Conservation (phyloP, 2,888 invertebrate genomes). For the Lepidonotus clava region DNA sequence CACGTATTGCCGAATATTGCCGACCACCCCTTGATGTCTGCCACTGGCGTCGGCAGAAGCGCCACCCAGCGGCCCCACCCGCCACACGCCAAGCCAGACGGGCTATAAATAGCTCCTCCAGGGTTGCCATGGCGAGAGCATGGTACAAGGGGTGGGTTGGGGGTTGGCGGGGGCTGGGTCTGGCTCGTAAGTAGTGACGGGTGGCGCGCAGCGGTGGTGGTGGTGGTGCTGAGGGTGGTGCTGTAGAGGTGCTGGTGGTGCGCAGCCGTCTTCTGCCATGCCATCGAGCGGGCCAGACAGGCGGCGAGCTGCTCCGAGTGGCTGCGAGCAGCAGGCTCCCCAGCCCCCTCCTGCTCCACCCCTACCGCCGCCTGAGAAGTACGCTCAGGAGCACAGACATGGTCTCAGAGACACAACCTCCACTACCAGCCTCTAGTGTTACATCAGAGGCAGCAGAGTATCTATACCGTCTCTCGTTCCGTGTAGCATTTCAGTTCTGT, state of each 20-base stretch:
- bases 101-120: conserved; percentile 49
- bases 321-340: not conserved
- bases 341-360: not conserved
- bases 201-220: not conserved
- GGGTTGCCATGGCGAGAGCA: conserved; percentile 47
- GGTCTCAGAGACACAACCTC: no score
- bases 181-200: not conserved
- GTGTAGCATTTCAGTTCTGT: no score
- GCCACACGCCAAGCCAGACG: conserved; percentile 29
- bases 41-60: conserved; percentile 1
- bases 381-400: not conserved
- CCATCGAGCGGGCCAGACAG: not conserved
- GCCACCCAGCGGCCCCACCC: conserved; percentile 2
- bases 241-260: not conserved
- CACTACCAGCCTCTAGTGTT: no score
- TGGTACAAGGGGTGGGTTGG: not conserved
- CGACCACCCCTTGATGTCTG: not conserved
- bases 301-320: not conserved
- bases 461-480: no score
- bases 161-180: not conserved
- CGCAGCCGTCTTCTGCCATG: not conserved
- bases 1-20: not conserved
- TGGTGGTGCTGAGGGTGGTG: not conserved
- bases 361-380: not conserved
- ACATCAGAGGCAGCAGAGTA: no score